A percentile compares a stretch with the other conserved stretches of the same genome.
Evolutionary conservation across 2,888 invertebrate species (phyloP).

Genomic region (Pseudoips prasinana): DNA sequence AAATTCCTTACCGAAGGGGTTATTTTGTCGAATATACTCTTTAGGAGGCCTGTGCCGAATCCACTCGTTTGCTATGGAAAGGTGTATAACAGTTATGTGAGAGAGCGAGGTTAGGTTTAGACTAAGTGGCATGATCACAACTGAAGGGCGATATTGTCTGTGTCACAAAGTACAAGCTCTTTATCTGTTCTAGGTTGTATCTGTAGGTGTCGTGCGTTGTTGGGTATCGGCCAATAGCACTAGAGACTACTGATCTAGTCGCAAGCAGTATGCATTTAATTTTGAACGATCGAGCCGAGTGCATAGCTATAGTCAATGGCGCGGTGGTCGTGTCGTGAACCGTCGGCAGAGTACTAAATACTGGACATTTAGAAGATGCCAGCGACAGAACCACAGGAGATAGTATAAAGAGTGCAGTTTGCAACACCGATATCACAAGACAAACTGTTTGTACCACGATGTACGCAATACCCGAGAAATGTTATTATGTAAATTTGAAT

Average conservation of each 20-base stretch:
- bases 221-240: conserved; percentile 79
- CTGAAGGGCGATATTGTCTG: conserved; percentile 73
- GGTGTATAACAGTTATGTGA: conserved; percentile 81
- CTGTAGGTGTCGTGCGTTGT: conserved; percentile 80
- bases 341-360: conserved; percentile 67
- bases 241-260: conserved; percentile 80
- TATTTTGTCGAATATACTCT: conserved; percentile 84
- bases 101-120: conserved; percentile 73
- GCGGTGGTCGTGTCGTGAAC: conserved; percentile 71
- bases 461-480: neutral
- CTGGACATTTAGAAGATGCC: conserved; percentile 73
- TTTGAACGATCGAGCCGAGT: conserved; percentile 78
- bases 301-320: conserved; percentile 75
- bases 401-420: conserved; percentile 82
- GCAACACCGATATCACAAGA: conserved; percentile 76
- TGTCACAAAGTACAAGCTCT: conserved; percentile 82
- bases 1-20: conserved; percentile 83
- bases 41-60: conserved; percentile 83
- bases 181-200: conserved; percentile 75
- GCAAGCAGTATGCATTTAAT: conserved; percentile 80
- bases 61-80: conserved; percentile 81
- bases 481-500: no score
- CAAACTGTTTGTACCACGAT: conserved; percentile 48
- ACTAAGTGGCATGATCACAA: conserved; percentile 70
- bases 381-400: conserved; percentile 79